Percentiles rank a stretch among this genome's conserved stretches.
These are phyloP conservation scores for Himalopsyche japonica DNA, from an alignment of 2,888 invertebrate genomes.

Conservation along the genomic window DNA sequence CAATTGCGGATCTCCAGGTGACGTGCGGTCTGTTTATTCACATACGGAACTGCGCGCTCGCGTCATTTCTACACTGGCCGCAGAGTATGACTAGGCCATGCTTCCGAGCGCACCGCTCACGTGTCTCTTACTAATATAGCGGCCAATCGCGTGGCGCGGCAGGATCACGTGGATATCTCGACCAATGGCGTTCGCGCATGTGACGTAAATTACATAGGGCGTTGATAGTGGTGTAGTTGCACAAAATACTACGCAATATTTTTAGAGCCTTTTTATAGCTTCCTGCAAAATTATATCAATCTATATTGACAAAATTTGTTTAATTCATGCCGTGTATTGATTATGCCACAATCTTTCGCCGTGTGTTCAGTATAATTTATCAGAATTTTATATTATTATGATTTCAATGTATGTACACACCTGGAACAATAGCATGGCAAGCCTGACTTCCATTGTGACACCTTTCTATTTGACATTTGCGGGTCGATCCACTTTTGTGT, in stretches of 20 bases:
- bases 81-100: slow-evolving; percentile 28
- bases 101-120: slow-evolving; percentile 28
- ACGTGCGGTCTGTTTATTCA: background rate
- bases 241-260: slow-evolving; percentile 2
- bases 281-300: background rate
- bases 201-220: slow-evolving; percentile 33
- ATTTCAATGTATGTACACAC: background rate
- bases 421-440: slow-evolving; percentile 8
- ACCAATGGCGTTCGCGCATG: slow-evolving; percentile 46
- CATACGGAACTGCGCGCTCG: background rate
- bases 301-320: background rate
- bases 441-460: slow-evolving; percentile 23
- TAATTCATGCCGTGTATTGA: background rate
- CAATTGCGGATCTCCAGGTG: background rate
- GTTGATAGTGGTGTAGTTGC: slow-evolving; percentile 25
- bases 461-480: slow-evolving; percentile 28
- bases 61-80: slow-evolving; percentile 15
- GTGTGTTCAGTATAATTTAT: background rate
- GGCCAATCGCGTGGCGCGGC: slow-evolving; percentile 47
- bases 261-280: background rate
- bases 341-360: background rate
- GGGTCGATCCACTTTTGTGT: background rate
- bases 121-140: slow-evolving; percentile 31
- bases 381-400: background rate
- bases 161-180: slow-evolving; percentile 52